Percentiles rank a stretch among this genome's conserved stretches.
phyloP scores from a whole-genome alignment of 2,113 vertebrate genomes.

The Gadus macrocephalus region DNA sequence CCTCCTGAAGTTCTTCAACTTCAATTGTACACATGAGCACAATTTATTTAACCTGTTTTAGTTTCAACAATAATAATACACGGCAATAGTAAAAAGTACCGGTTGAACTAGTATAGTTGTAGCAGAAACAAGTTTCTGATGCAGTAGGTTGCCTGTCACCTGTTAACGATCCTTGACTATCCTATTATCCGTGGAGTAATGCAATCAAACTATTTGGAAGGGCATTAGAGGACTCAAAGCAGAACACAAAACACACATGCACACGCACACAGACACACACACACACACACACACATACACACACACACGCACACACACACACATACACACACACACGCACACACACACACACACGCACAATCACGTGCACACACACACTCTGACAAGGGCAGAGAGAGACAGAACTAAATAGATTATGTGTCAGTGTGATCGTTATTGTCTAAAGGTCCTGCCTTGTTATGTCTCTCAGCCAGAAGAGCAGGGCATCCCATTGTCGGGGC shows the following conservation, averaged over 20 bases:
- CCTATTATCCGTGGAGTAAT: background rate
- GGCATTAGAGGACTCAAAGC: background rate
- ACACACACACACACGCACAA: background rate
- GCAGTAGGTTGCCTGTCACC: no score
- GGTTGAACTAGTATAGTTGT: no score
- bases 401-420: conserved; percentile 8
- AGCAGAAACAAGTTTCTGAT: no score
- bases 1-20: no score
- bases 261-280: background rate
- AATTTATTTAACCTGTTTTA: no score
- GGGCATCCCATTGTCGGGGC: background rate
- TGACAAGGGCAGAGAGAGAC: background rate
- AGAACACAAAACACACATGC: background rate
- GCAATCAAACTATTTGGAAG: background rate
- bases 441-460: conserved; percentile 4
- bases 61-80: no score
- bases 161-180: background rate
- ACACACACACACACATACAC: background rate
- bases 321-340: background rate
- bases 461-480: background rate
- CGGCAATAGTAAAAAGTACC: no score
- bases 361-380: background rate
- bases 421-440: background rate
- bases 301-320: background rate
- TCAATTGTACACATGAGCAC: no score